Percentiles rank a stretch among this genome's conserved stretches.
Evolutionary conservation across 2,113 vertebrate species (phyloP).

Genomic region (Eptesicus fuscus): DNA sequence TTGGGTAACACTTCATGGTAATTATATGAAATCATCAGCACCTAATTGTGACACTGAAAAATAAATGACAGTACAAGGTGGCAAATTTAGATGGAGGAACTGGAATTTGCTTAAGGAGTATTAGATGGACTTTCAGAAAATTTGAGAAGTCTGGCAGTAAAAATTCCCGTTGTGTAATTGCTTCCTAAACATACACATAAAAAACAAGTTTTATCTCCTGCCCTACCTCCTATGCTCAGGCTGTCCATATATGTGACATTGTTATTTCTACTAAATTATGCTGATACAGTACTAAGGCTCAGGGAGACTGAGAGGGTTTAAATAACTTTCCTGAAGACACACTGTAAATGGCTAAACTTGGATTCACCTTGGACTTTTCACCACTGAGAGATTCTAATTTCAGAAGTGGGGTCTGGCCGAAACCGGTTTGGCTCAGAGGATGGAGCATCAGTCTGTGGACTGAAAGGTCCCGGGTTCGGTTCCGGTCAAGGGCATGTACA

Average conservation of each 20-base stretch:
- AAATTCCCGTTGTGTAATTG: neutral
- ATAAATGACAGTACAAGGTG: neutral
- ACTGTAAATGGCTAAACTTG: neutral
- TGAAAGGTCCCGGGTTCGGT: too few species aligned
- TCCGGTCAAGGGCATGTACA: too few species aligned
- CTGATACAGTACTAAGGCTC: neutral
- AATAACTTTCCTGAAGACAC: neutral
- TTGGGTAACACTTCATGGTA: neutral
- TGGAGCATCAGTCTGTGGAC: too few species aligned
- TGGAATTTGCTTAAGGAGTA: neutral
- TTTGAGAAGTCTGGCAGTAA: neutral
- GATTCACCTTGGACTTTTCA: neutral
- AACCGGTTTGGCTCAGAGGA: too few species aligned
- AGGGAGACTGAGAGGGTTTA: neutral
- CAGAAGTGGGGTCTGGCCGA: neutral
- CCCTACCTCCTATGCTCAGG: neutral
- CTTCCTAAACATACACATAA: neutral
- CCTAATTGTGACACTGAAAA: neutral
- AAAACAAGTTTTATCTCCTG: neutral
- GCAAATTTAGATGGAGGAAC: neutral
- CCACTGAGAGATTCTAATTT: neutral
- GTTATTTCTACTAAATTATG: neutral
- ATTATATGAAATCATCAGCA: neutral
- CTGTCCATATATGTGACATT: neutral
- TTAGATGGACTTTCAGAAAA: neutral